Evolutionary conservation across 2,888 invertebrate genomes (phyloP).

Genomic region (Drosophila gaucha): DNA sequence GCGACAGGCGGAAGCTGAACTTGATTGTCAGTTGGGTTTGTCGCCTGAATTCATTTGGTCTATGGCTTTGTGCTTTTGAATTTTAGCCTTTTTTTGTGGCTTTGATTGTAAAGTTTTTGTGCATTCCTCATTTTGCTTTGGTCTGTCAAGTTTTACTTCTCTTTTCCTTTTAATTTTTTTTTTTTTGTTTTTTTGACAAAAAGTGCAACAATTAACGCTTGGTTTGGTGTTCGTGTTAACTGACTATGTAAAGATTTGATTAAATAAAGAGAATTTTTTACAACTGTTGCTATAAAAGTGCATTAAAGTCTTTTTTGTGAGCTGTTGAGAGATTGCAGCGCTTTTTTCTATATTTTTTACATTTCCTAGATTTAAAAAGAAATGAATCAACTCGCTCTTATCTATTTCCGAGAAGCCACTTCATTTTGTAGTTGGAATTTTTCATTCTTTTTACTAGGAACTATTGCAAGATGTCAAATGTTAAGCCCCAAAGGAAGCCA

Average conservation of each 20-base stretch:
- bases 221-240: slow-evolving; percentile 29
- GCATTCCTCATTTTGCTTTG: slow-evolving; percentile 18
- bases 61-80: slow-evolving; percentile 21
- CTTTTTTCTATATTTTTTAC: neutral
- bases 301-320: neutral
- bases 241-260: slow-evolving; percentile 23
- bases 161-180: neutral
- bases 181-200: neutral
- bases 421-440: neutral
- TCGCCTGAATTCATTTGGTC: slow-evolving; percentile 28
- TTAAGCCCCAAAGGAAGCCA: too few species aligned
- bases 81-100: slow-evolving; percentile 19
- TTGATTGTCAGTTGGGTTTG: slow-evolving; percentile 40
- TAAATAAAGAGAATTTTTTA: slow-evolving; percentile 5
- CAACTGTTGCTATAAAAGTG: neutral
- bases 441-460: too few species aligned
- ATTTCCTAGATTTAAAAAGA: too few species aligned
- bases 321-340: neutral
- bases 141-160: slow-evolving; percentile 1
- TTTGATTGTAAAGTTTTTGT: slow-evolving; percentile 43
- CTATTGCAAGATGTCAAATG: too few species aligned
- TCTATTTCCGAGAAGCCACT: neutral
- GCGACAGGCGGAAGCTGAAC: slow-evolving; percentile 16
- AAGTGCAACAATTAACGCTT: slow-evolving; percentile 29
- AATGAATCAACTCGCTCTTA: slow-evolving; percentile 1